Conservation (phyloP, 2,797 vertebrate species). For the Petrocephalus schoutedeni region DNA sequence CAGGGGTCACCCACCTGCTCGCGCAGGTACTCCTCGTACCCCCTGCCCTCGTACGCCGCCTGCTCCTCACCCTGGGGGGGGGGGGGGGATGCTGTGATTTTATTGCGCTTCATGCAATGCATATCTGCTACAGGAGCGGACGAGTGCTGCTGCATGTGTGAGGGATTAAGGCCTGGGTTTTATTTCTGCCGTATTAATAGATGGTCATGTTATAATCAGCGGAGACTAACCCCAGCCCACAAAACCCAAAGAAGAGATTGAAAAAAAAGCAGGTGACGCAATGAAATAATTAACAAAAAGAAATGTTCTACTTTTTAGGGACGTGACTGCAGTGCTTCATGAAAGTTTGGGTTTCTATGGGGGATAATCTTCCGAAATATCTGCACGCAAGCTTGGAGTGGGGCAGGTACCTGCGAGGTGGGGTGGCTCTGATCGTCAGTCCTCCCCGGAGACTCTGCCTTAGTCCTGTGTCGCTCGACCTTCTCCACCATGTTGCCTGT, state of each 20-base stretch:
- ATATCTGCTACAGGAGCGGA: background rate
- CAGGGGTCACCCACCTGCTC: constrained; percentile 95
- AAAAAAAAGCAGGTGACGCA: background rate
- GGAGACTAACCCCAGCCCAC: background rate
- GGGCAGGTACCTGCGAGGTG: constrained; percentile 75
- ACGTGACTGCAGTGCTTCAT: background rate
- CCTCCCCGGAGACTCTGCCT: constrained; percentile 88
- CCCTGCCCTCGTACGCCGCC: constrained; percentile 80
- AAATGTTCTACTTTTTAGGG: background rate
- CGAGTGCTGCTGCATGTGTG: background rate
- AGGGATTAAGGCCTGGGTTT: background rate
- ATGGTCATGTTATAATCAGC: background rate
- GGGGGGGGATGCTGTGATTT: background rate
- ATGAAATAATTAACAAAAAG: background rate
- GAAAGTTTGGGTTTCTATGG: background rate
- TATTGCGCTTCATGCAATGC: background rate
- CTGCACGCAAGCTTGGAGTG: background rate
- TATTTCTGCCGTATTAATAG: background rate
- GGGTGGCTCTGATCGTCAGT: constrained; percentile 81
- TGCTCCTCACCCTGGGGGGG: constrained; percentile 77
- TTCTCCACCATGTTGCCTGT: constrained; percentile 84
- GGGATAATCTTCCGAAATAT: background rate
- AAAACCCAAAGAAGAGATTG: background rate
- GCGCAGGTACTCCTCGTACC: constrained; percentile 94
- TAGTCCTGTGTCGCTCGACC: constrained; percentile 81